Evolutionary conservation across 2,797 vertebrate genomes (phyloP), one percentile per base, ranked within the genome.

Genomic region (Echeneis naucrates): DNA sequence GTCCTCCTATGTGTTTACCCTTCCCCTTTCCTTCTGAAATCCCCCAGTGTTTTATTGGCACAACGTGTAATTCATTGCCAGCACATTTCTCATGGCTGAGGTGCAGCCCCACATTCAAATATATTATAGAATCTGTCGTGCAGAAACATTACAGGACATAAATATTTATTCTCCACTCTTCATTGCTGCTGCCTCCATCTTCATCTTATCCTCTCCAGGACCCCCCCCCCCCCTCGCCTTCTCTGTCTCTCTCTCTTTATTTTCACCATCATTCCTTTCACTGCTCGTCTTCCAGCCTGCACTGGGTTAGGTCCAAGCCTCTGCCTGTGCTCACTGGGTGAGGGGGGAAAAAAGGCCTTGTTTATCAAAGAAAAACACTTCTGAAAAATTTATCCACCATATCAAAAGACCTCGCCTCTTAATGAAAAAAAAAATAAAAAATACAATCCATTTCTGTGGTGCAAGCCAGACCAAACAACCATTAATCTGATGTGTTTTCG

Each of bases 131-230:
- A 73, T 82, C 92, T 79, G 87, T 92, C 92, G 88, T 73, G 92
- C 91, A 91, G 86, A 90, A 92, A 92, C 90, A 92, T 93, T 92
- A 93, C 88, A 87, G 72, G 71, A 84, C 83, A 92, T 93, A 93
- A 89, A 94, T 94, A 94, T 94, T 91, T 92, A 93, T 93, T 91
- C 81, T 88, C 77, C 71, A 45, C 87, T 82, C 86, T 84, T 88
- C 87, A 76, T 81, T 64, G 89, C 70, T 60, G 77, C 80, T 76
- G 81, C 82, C 81, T 80, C 78, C 68, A 81, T 87, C 87, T 89
- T 87, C 82, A 88, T 90, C 84, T 87, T 87, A 86, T 77, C 85
- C 82, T 82, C 75, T 65, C 57, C 55, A 55, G 23, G 62, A 69
- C 53, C 37, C 47, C 24, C 47, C 27, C 37, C 24, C 21, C 19